These are phyloP conservation scores for Sebastes baramenuke DNA, from an alignment of 2,797 vertebrate genomes.

Conservation along the genomic window DNA sequence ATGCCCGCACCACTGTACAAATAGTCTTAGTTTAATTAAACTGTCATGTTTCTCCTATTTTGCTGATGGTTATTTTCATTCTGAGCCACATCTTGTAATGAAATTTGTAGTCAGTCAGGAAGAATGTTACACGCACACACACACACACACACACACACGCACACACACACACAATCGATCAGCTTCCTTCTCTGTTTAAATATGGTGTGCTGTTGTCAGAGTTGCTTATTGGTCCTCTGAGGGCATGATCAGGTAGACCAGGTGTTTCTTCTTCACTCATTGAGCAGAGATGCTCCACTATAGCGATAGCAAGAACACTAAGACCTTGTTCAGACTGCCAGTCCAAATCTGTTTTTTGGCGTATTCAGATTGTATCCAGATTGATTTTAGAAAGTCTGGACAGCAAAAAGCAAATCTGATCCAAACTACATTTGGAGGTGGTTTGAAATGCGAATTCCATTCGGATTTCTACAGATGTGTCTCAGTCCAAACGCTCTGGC, in stretches of 20 bases:
- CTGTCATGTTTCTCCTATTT: conserved; percentile 66
- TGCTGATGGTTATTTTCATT: conserved; percentile 68
- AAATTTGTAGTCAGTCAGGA: conserved; percentile 41
- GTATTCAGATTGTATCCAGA: no score
- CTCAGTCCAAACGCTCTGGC: background rate
- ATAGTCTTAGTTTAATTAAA: conserved; percentile 68
- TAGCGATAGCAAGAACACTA: background rate
- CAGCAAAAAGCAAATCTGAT: no score
- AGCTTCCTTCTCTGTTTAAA: conserved; percentile 19
- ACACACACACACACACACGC: background rate
- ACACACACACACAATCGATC: conserved; percentile 11
- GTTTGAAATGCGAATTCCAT: background rate
- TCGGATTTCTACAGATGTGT: background rate
- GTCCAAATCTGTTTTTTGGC: no score
- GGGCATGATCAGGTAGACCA: conserved; percentile 2
- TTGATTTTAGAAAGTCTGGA: no score
- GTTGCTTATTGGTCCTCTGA: conserved; percentile 19
- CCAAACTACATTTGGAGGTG: background rate
- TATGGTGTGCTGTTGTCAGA: conserved; percentile 27
- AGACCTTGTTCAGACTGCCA: background rate
- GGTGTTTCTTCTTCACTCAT: background rate
- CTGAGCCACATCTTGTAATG: conserved; percentile 40
- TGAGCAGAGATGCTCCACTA: background rate
- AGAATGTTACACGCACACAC: background rate
- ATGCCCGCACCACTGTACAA: conserved; percentile 17